A percentile compares a stretch with the other conserved stretches of the same genome.
Evolutionary conservation across 2,113 vertebrate species (phyloP).

Genomic region (Carassius carassius): DNA sequence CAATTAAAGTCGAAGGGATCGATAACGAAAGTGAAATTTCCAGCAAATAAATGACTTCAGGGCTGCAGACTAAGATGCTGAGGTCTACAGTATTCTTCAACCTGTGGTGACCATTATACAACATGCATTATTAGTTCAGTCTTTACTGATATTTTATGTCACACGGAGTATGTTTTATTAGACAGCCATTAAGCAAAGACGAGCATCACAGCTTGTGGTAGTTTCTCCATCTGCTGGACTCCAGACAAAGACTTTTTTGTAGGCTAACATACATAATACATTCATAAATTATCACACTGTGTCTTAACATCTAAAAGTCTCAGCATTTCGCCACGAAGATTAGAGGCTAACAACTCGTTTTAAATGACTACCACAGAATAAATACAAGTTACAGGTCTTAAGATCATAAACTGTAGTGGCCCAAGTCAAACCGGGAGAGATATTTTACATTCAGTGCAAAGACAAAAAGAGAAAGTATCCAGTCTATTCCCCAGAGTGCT

Average conservation of each 20-base stretch:
- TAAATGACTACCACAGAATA: conserved; percentile 53
- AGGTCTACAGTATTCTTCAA: conserved; percentile 24
- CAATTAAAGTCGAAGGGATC: conserved; percentile 14
- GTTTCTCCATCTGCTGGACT: conserved; percentile 37
- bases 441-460: conserved; percentile 55
- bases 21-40: conserved; percentile 17
- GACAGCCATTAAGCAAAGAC: conserved; percentile 47
- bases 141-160: conserved; percentile 44
- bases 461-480: conserved; percentile 28
- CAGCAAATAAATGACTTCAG: conserved; percentile 13
- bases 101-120: conserved; percentile 31
- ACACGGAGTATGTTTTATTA: conserved; percentile 43
- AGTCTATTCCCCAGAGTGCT: conserved; percentile 32
- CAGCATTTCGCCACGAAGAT: conserved; percentile 43
- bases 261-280: conserved; percentile 56
- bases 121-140: conserved; percentile 47
- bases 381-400: conserved; percentile 50
- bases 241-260: conserved; percentile 46
- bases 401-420: conserved; percentile 53
- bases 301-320: conserved; percentile 35
- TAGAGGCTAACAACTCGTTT: conserved; percentile 49
- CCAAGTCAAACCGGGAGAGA: conserved; percentile 7
- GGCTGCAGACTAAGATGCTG: conserved; percentile 21
- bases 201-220: conserved; percentile 29
- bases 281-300: conserved; percentile 45